Evolutionary conservation across 2,797 vertebrate genomes (phyloP).

Genomic region (Rachycentron canadum): DNA sequence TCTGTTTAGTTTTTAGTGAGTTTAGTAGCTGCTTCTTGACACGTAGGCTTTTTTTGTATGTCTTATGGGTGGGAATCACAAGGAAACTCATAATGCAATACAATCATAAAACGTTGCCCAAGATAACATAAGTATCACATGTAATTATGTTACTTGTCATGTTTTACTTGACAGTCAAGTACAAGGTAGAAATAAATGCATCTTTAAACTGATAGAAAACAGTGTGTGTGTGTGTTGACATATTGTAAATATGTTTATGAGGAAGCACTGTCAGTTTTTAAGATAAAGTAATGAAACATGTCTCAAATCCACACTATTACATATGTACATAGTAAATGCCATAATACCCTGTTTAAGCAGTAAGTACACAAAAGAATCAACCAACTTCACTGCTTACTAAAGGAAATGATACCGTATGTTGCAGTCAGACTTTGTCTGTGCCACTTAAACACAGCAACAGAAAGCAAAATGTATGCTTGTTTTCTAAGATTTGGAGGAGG

Average conservation of each 20-base stretch:
- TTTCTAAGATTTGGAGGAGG: not conserved
- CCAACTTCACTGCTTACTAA: not conserved
- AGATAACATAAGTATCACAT: slow-evolving; percentile 22
- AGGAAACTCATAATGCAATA: slow-evolving; percentile 14
- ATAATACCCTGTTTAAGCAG: not conserved
- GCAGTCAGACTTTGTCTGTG: not conserved
- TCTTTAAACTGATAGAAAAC: not conserved
- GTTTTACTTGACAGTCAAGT: slow-evolving; percentile 20
- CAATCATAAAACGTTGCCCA: slow-evolving; percentile 11
- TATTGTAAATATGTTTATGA: too few relatives aligned
- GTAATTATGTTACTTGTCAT: not conserved
- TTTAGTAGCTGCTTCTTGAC: too few relatives aligned
- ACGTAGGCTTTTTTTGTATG: slow-evolving; percentile 24
- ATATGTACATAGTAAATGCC: not conserved
- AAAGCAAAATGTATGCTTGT: not conserved
- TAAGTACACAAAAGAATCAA: not conserved
- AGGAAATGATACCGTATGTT: not conserved
- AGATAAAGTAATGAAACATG: not conserved
- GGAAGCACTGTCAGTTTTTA: too few relatives aligned
- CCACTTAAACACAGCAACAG: not conserved
- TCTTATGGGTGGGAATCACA: slow-evolving; percentile 26
- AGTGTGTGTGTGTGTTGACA: too few relatives aligned
- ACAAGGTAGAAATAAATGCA: not conserved
- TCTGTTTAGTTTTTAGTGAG: not conserved
- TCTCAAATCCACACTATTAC: not conserved